Conservation (phyloP, 2,888 invertebrate genomes). For the Drosophila neotestacea region DNA sequence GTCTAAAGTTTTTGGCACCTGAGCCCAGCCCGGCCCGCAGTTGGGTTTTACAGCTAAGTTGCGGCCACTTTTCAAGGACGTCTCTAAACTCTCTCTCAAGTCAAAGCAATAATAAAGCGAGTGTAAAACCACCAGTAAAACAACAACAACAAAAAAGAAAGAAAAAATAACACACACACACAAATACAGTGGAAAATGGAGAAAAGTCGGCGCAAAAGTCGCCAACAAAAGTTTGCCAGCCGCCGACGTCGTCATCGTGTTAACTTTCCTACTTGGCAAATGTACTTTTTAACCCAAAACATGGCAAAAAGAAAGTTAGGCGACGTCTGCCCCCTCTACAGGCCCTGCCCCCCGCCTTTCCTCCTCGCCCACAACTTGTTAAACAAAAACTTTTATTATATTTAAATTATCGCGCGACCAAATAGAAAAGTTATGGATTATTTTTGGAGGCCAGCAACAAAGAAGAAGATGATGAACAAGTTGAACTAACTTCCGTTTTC, state of each 20-base stretch:
- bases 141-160: slow-evolving; percentile 35
- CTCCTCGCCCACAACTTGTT: slow-evolving; percentile 1
- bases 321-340: slow-evolving; percentile 41
- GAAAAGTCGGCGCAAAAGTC: slow-evolving; percentile 71
- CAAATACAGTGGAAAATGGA: slow-evolving; percentile 19
- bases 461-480: background rate
- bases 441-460: background rate
- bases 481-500: slow-evolving; percentile 48
- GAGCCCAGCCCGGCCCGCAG: slow-evolving; percentile 27
- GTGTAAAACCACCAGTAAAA: slow-evolving; percentile 32
- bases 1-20: slow-evolving; percentile 54
- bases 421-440: slow-evolving; percentile 34
- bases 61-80: slow-evolving; percentile 82
- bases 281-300: slow-evolving; percentile 65
- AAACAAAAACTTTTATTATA: slow-evolving; percentile 59
- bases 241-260: slow-evolving; percentile 38
- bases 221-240: slow-evolving; percentile 71
- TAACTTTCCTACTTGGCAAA: slow-evolving; percentile 58
- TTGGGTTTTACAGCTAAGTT: slow-evolving; percentile 37
- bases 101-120: slow-evolving; percentile 63
- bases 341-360: too few relatives aligned
- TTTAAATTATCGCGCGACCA: slow-evolving; percentile 61
- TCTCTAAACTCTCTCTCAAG: slow-evolving; percentile 76
- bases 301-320: slow-evolving; percentile 62
- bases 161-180: slow-evolving; percentile 10